These are phyloP conservation scores for Drosophila littoralis DNA, from an alignment of 1,140 invertebrate species.

Conservation along the genomic window DNA sequence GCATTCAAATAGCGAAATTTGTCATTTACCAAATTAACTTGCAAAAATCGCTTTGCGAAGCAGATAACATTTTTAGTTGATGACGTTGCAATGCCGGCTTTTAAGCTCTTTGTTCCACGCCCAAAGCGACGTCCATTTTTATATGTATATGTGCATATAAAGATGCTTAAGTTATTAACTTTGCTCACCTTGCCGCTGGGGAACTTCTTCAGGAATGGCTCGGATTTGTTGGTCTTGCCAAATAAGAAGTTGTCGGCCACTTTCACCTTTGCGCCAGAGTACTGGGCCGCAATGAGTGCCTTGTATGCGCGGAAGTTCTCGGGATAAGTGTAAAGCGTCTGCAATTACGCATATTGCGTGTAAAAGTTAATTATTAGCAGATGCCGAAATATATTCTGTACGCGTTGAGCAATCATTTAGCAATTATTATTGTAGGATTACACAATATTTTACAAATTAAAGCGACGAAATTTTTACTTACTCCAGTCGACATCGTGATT, in stretches of 20 bases:
- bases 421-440: constrained; percentile 53
- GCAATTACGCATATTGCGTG: constrained; percentile 53
- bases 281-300: constrained; percentile 97
- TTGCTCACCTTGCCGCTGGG: constrained; percentile 95
- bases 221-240: constrained; percentile 96
- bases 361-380: constrained; percentile 32
- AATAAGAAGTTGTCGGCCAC: constrained; percentile 94
- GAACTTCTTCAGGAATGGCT: constrained; percentile 96
- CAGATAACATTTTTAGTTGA: constrained; percentile 19
- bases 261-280: constrained; percentile 94
- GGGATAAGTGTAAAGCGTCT: constrained; percentile 98
- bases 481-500: constrained; percentile 84
- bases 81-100: constrained; percentile 72
- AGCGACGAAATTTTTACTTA: constrained; percentile 63
- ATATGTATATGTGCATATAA: background rate
- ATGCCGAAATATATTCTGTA: background rate
- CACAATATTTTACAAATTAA: constrained; percentile 64
- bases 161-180: constrained; percentile 5
- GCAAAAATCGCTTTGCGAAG: background rate
- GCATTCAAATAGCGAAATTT: background rate
- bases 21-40: background rate
- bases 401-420: constrained; percentile 18
- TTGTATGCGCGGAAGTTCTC: constrained; percentile 98
- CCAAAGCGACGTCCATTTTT: constrained; percentile 15
- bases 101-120: constrained; percentile 26